Evolutionary conservation across 2,797 vertebrate genomes (phyloP).

Genomic region (Xiphophorus birchmanni): DNA sequence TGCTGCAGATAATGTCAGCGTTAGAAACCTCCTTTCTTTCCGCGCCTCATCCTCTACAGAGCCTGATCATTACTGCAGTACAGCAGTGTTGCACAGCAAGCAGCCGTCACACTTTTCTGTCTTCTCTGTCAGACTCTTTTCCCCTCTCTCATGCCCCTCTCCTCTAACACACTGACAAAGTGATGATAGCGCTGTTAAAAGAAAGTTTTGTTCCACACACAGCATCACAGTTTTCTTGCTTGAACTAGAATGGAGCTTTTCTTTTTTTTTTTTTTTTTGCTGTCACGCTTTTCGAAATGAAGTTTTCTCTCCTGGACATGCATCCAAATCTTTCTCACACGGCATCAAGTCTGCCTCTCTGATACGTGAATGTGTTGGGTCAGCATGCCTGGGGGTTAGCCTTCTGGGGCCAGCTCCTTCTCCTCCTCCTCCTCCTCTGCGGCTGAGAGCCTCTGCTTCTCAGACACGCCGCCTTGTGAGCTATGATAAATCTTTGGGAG

Average conservation of each 20-base stretch:
- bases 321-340: conserved; percentile 54
- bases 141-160: conserved; percentile 19
- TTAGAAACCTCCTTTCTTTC: conserved; percentile 45
- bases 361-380: conserved; percentile 72
- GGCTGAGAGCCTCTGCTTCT: conserved; percentile 70
- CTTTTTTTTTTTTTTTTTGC: conserved; percentile 35
- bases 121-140: conserved; percentile 35
- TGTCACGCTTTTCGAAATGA: conserved; percentile 39
- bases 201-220: conserved; percentile 26
- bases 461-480: conserved; percentile 77
- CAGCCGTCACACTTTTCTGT: conserved; percentile 53
- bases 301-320: conserved; percentile 32
- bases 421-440: conserved; percentile 26
- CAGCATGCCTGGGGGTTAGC: conserved; percentile 67
- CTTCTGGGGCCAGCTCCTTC: conserved; percentile 49
- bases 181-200: conserved; percentile 28
- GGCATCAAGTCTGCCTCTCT: conserved; percentile 61
- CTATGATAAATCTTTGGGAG: conserved; percentile 83
- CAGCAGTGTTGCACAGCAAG: conserved; percentile 36
- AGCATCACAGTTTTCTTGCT: conserved; percentile 47
- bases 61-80: conserved; percentile 57
- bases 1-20: conserved; percentile 56
- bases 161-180: conserved; percentile 12
- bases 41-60: conserved; percentile 20
- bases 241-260: conserved; percentile 23